phyloP scores from a whole-genome alignment of 2,113 vertebrate species.

The Phycodurus eques region DNA sequence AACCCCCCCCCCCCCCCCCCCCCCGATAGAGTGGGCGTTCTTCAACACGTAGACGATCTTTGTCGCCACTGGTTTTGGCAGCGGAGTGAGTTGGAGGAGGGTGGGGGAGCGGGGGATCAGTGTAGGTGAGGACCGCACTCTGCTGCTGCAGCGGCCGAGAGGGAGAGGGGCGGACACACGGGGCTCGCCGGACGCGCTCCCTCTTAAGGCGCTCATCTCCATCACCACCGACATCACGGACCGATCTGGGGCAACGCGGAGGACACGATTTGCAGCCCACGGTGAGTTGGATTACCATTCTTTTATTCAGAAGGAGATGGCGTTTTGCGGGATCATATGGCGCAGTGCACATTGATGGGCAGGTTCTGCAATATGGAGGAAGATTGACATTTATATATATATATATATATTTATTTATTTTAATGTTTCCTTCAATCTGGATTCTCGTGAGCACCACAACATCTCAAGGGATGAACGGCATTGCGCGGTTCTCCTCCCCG shows the following conservation, averaged over 20 bases:
- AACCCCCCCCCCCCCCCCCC: too few species aligned
- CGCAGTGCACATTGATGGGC: slow-evolving; percentile 47
- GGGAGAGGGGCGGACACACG: slow-evolving; percentile 25
- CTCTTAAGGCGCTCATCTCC: not conserved
- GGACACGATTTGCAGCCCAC: slow-evolving; percentile 25
- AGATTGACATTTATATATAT: not conserved
- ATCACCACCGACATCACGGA: slow-evolving; percentile 32
- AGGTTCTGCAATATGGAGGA: slow-evolving; percentile 37
- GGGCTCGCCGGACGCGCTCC: slow-evolving; percentile 33
- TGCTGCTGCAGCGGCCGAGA: slow-evolving; percentile 60
- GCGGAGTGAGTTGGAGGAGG: slow-evolving; percentile 44
- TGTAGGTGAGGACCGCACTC: slow-evolving; percentile 51
- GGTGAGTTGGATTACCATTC: slow-evolving; percentile 50
- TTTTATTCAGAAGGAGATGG: not conserved
- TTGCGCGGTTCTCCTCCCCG: not conserved
- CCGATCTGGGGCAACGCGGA: slow-evolving; percentile 1
- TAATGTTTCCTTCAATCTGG: not conserved
- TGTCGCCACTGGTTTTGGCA: slow-evolving; percentile 47
- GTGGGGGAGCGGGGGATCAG: slow-evolving; percentile 41
- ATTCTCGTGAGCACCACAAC: slow-evolving; percentile 11
- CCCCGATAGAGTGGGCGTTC: not conserved
- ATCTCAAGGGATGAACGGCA: not conserved
- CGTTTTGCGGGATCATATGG: slow-evolving; percentile 36
- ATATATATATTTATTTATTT: not conserved
- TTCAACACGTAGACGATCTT: slow-evolving; percentile 36